Conservation (phyloP, 1,140 invertebrate species). For the Panulirus ornatus region DNA sequence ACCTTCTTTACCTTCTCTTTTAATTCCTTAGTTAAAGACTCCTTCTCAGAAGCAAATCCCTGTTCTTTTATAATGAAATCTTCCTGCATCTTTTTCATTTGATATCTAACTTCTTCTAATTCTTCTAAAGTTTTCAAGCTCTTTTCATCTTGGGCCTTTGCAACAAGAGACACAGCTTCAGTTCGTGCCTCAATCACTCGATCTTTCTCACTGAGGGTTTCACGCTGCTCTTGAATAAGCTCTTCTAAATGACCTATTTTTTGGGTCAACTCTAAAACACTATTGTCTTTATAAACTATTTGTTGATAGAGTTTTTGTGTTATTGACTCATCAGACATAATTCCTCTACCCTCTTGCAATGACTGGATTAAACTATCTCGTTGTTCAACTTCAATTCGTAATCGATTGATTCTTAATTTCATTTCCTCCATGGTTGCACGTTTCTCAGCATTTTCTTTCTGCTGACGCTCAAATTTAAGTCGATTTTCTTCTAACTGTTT, state of each 20-base stretch:
- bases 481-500: constrained; percentile 77
- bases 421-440: constrained; percentile 77
- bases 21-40: constrained; percentile 81
- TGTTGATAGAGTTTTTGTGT: constrained; percentile 80
- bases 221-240: constrained; percentile 79
- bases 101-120: constrained; percentile 87
- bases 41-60: constrained; percentile 85
- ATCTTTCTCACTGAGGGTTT: constrained; percentile 88
- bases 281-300: constrained; percentile 80
- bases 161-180: constrained; percentile 87
- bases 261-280: constrained; percentile 80
- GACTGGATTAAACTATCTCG: constrained; percentile 67
- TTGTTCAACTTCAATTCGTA: constrained; percentile 70
- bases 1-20: constrained; percentile 81
- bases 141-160: constrained; percentile 86
- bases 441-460: constrained; percentile 75
- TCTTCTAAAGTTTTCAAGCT: constrained; percentile 84
- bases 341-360: constrained; percentile 62
- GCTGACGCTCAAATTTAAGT: constrained; percentile 74
- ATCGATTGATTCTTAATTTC: constrained; percentile 75
- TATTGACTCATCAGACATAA: constrained; percentile 75
- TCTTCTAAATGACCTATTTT: constrained; percentile 80
- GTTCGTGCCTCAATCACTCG: constrained; percentile 90
- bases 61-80: constrained; percentile 86
- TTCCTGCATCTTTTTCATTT: constrained; percentile 89